Base-by-base conservation (phyloP, 2,888 invertebrate species). In the Osmoderma eremita region DNA sequence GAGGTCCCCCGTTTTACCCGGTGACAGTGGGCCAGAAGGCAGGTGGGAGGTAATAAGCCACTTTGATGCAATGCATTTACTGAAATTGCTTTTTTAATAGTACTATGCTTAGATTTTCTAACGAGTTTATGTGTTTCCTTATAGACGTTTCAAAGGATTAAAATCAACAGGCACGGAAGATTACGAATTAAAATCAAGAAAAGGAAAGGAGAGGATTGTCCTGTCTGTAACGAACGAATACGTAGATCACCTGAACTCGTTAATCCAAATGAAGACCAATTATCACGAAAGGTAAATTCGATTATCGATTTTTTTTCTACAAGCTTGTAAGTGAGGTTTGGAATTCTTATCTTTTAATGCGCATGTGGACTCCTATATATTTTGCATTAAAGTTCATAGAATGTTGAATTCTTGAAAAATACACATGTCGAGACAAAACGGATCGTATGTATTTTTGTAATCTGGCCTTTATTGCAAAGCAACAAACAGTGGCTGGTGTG, bases 111-210 rank as follows among this genome's bases (percentile, higher is more conserved):
- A 61, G 45, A 48, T 24, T 24, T 45, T 45, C 30, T 42, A 48
- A 61, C 13, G 22, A 42, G 41, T 42, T 41, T 53, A 18, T 65
- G n/a, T n/a, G n/a, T 65, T 67, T 64, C 61, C 54, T 77, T 81
- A 41, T 79, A 88, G 88, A 90, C 90, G 48, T 91, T 89, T 79
- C 88, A 90, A 79, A 83, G 90, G 73, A 88, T 91, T 73, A 87
- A 88, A 75, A 87, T 87, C 64, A 91, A 91, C 79, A 85, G 91
- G 71, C 90, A 90, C 76, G 87, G 88, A 71, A 83, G 91, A 61
- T 80, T 91, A 50, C 81, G 90, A 72, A 83, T 89, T 70, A 90
- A 89, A 80, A 87, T 88, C 68, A 86, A 89, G 70, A 89, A 89
- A 80, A 84, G 89, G 67, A 88, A 89, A 78, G 85, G 85, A 50